Conservation (phyloP, 2,113 vertebrate genomes). For the Thinocorus orbignyianus region DNA sequence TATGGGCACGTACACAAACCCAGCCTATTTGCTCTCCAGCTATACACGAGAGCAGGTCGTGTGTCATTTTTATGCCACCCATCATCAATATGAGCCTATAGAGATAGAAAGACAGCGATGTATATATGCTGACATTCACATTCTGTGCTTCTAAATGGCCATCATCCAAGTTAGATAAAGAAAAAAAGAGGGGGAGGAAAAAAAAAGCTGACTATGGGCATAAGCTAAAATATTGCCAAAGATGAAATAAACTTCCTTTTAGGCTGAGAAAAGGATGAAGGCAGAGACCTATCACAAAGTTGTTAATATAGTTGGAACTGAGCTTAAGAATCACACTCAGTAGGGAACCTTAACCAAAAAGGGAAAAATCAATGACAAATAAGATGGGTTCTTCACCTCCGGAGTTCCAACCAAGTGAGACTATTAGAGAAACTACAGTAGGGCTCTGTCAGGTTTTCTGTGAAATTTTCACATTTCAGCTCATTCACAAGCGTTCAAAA, state of each 20-base stretch:
- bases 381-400: constrained; percentile 44
- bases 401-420: constrained; percentile 57
- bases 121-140: neutral
- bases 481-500: neutral
- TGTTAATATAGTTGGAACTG: constrained; percentile 42
- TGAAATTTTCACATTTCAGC: neutral
- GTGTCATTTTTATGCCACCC: neutral
- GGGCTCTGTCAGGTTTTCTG: neutral
- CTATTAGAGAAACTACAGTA: constrained; percentile 44
- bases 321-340: constrained; percentile 30
- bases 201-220: neutral
- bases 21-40: neutral
- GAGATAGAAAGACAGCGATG: neutral
- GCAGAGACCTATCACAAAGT: neutral
- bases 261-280: constrained; percentile 4
- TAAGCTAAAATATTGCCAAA: neutral
- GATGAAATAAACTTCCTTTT: neutral
- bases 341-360: constrained; percentile 38
- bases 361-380: constrained; percentile 62
- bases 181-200: fast-evolving
- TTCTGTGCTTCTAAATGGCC: constrained; percentile 9
- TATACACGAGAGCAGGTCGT: neutral
- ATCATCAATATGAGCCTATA: neutral
- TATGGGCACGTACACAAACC: neutral
- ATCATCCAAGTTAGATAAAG: neutral